A percentile compares a stretch with the other conserved stretches of the same genome.
phyloP scores from a whole-genome alignment of 2,113 vertebrate genomes.

The Hemibagrus wyckioides region DNA sequence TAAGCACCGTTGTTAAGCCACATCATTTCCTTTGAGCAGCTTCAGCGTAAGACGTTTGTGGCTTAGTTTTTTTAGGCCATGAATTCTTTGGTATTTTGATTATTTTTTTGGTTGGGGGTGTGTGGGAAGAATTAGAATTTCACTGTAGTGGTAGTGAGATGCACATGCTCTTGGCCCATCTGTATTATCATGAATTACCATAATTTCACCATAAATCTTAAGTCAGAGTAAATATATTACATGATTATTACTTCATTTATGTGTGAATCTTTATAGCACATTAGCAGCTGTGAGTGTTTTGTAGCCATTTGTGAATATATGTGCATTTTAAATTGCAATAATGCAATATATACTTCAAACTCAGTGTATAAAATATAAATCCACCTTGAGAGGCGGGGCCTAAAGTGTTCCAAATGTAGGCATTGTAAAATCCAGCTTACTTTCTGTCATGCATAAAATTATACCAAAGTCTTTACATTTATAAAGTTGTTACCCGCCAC shows the following conservation, averaged over 20 bases:
- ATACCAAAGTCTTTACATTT: not conserved
- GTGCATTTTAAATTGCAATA: not conserved
- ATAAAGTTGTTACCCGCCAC: not conserved
- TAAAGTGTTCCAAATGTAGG: not conserved
- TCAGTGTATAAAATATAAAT: not conserved
- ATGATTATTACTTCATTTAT: not conserved
- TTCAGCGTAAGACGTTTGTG: not conserved
- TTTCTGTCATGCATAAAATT: not conserved
- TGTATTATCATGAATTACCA: not conserved
- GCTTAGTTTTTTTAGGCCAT: not conserved
- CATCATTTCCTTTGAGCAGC: constrained; percentile 22
- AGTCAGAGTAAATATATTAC: not conserved
- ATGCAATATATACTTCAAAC: not conserved
- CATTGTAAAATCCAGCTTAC: not conserved
- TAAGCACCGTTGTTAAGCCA: constrained; percentile 13
- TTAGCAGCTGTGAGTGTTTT: not conserved
- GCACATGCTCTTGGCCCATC: not conserved
- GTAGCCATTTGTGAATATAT: not conserved
- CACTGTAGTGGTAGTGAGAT: not conserved
- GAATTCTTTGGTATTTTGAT: constrained; percentile 3
- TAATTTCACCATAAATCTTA: not conserved
- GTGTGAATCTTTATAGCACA: not conserved
- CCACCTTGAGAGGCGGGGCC: not conserved
- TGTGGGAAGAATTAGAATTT: not conserved
- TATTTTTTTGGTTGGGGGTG: not conserved